Evolutionary conservation across 2,797 vertebrate genomes (phyloP).

Genomic region (Lemur catta): DNA sequence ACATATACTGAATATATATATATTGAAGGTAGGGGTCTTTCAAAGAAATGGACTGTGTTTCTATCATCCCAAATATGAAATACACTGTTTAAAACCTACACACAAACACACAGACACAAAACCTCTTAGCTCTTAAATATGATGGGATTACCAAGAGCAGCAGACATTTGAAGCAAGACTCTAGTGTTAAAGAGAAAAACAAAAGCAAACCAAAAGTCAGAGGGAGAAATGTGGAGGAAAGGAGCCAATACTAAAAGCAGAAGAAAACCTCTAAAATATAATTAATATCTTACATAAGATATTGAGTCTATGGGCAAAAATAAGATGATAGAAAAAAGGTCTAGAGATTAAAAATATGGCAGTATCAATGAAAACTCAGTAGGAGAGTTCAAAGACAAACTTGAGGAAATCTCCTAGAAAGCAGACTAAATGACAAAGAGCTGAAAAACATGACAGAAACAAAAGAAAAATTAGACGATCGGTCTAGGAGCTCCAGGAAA

Average conservation of each 20-base stretch:
- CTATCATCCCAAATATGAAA: neutral
- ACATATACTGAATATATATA: too few relatives aligned
- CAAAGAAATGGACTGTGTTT: neutral
- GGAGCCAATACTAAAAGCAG: neutral
- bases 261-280: neutral
- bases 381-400: neutral
- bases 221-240: neutral
- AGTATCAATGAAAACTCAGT: neutral
- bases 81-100: neutral
- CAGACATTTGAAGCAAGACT: neutral
- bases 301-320: neutral
- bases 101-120: neutral
- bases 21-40: neutral
- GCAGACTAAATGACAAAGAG: neutral
- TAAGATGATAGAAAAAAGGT: neutral
- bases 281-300: neutral
- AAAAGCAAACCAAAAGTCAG: neutral
- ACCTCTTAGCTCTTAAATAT: neutral
- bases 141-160: neutral
- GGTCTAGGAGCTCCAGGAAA: neutral
- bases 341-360: neutral
- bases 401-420: neutral
- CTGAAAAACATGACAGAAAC: neutral
- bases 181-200: neutral
- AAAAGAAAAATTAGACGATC: neutral